These are phyloP conservation scores for Chaetodon trifascialis DNA, from an alignment of 2,113 vertebrate species.

Conservation along the genomic window DNA sequence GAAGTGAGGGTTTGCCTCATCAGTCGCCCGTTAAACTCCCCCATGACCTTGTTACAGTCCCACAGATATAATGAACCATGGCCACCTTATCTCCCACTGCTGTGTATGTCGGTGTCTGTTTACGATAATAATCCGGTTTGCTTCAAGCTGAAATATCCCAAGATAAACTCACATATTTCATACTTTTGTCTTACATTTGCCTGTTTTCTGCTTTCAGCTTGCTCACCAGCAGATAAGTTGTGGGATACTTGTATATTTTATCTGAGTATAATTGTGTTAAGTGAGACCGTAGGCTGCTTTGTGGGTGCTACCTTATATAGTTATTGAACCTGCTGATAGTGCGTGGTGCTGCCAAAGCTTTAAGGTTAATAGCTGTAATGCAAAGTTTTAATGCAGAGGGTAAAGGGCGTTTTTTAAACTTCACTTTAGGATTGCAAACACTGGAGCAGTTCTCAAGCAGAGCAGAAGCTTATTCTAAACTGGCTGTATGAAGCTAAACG, in stretches of 20 bases:
- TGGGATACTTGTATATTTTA: slow-evolving; percentile 49
- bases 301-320: slow-evolving; percentile 46
- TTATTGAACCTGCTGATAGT: slow-evolving; percentile 65
- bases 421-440: slow-evolving; percentile 59
- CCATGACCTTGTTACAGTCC: background rate
- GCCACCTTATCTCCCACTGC: slow-evolving; percentile 5
- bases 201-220: slow-evolving; percentile 52
- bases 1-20: slow-evolving; percentile 15
- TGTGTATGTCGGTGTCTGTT: slow-evolving; percentile 7
- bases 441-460: slow-evolving; percentile 66
- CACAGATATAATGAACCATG: slow-evolving; percentile 14
- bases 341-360: slow-evolving; percentile 75
- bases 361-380: slow-evolving; percentile 57
- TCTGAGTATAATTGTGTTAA: slow-evolving; percentile 22
- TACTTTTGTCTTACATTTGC: slow-evolving; percentile 32
- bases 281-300: slow-evolving; percentile 51
- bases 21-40: background rate
- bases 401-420: slow-evolving; percentile 32
- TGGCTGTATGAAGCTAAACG: slow-evolving; percentile 20
- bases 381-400: slow-evolving; percentile 37
- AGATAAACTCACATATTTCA: slow-evolving; percentile 48
- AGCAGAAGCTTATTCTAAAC: slow-evolving; percentile 14
- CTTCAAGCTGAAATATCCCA: slow-evolving; percentile 64
- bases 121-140: slow-evolving; percentile 1
- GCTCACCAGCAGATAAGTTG: slow-evolving; percentile 58